Evolutionary conservation across 37 sponge, comb jelly and placozoan species (phyloP), one percentile per base, ranked within the genome.

Genomic region (Spongia lamella): DNA sequence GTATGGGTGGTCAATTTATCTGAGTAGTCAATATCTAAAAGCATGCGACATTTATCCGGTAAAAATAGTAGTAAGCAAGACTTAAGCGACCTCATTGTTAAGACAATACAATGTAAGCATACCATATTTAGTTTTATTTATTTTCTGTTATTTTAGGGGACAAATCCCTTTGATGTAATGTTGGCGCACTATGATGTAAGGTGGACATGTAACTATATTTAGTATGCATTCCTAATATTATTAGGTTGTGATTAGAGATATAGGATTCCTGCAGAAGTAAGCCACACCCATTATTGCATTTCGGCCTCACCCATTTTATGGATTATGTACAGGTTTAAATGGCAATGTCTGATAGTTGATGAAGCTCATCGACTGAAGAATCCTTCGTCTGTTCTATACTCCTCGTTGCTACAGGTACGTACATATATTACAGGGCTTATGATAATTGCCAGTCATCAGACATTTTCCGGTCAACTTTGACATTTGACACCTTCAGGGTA

Each of bases 281-380:
- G 68, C 21, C 36, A 33, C 31, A 40, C 21, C 70, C 70, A n/a
- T 51, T 68, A 9, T 55, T 7, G 37, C 3, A 25, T 19, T 14
- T 7, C 2, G 1, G 1, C 22, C 20, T 37, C 24, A 35, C 56
- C 38, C 53, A n/a, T 24, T 30, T 36, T 24, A 32, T 9, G 0
- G 17, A 1, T 38, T 13, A 36, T 13, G 13, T 38, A 0, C 68
- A 83, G 79, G 79, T 73, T 85, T 40, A 72, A 76, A 31, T 92
- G 92, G 92, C 61, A 73, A 27, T 79, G 80, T 66, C 53, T 87
- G 15, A 68, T 92, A 20, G 80, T 92, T 27, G 92, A 92, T 49
- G 92, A 92, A 37, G 92, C 82, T 33, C 92, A 92, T 64, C 38
- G 92, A 24, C 75, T 92, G 25, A 92, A 92, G 88, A 92, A 83